A percentile compares a stretch with the other conserved stretches of the same genome.
Evolutionary conservation across 1,140 invertebrate species (phyloP).

Genomic region (Tachypleus tridentatus): DNA sequence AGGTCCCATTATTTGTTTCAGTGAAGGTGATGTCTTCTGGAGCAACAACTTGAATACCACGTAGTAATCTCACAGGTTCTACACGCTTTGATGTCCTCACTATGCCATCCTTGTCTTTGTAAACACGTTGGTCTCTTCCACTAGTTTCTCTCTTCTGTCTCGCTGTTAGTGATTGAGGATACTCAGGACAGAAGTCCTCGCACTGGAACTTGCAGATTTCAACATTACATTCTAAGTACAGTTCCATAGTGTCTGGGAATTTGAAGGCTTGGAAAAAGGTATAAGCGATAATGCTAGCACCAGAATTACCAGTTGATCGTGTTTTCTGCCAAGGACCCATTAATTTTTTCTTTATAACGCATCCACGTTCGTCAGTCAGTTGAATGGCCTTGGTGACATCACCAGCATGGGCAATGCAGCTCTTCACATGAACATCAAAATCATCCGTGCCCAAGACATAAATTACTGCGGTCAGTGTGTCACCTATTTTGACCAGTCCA

Average conservation of each 20-base stretch:
- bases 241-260: constrained; percentile 73
- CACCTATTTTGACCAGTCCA: constrained; percentile 66
- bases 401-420: constrained; percentile 57
- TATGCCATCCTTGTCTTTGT: background rate
- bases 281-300: constrained; percentile 59
- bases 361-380: constrained; percentile 54
- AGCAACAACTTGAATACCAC: constrained; percentile 28
- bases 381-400: constrained; percentile 41
- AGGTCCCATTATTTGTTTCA: background rate
- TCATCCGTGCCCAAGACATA: constrained; percentile 62
- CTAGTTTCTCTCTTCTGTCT: constrained; percentile 29
- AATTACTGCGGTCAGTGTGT: constrained; percentile 65
- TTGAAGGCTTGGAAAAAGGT: constrained; percentile 73
- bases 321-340: constrained; percentile 72
- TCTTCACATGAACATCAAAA: constrained; percentile 56
- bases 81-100: background rate
- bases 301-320: constrained; percentile 53
- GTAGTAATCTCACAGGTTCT: constrained; percentile 21
- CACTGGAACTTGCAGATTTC: constrained; percentile 69
- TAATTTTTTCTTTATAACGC: constrained; percentile 63
- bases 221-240: constrained; percentile 67
- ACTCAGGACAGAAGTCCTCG: constrained; percentile 42
- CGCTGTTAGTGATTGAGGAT: background rate
- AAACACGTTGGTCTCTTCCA: constrained; percentile 25
- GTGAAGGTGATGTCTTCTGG: constrained; percentile 27